These are phyloP conservation scores for Rhinoraja longicauda DNA, from an alignment of 2,797 vertebrate species.

Conservation along the genomic window DNA sequence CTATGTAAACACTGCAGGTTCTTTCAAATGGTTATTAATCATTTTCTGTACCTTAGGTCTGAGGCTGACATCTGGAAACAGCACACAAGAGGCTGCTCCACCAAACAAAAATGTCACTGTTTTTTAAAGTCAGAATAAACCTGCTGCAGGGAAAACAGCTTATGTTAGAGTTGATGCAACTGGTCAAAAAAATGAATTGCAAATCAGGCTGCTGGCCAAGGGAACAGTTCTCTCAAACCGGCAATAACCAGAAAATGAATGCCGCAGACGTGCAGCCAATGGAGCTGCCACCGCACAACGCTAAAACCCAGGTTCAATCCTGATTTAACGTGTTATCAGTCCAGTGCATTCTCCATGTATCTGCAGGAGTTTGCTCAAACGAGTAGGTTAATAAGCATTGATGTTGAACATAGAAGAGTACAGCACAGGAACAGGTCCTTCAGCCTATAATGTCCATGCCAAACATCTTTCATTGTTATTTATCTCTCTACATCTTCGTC, in stretches of 20 bases:
- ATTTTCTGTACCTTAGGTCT: neutral
- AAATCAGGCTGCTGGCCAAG: neutral
- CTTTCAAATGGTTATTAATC: neutral
- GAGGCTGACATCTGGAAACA: neutral
- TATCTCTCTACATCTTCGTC: too few relatives aligned
- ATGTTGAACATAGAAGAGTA: too few relatives aligned
- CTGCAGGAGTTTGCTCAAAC: too few relatives aligned
- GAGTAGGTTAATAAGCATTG: too few relatives aligned
- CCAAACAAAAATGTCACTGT: neutral
- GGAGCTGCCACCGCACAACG: too few relatives aligned
- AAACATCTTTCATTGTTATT: too few relatives aligned
- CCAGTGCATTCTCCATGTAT: too few relatives aligned
- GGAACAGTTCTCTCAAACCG: neutral
- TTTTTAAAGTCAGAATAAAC: slow-evolving; percentile 3
- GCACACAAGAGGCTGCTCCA: neutral
- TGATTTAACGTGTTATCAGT: too few relatives aligned
- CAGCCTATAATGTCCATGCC: too few relatives aligned
- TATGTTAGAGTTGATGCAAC: neutral
- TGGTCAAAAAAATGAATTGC: neutral
- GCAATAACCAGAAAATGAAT: neutral
- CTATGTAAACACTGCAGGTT: neutral
- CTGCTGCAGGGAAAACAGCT: neutral
- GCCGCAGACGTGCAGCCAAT: too few relatives aligned
- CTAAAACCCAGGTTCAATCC: too few relatives aligned
- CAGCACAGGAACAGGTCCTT: too few relatives aligned